Base-by-base conservation (phyloP, 2,888 invertebrate genomes). In the Nephrotoma guestfalica region DNA sequence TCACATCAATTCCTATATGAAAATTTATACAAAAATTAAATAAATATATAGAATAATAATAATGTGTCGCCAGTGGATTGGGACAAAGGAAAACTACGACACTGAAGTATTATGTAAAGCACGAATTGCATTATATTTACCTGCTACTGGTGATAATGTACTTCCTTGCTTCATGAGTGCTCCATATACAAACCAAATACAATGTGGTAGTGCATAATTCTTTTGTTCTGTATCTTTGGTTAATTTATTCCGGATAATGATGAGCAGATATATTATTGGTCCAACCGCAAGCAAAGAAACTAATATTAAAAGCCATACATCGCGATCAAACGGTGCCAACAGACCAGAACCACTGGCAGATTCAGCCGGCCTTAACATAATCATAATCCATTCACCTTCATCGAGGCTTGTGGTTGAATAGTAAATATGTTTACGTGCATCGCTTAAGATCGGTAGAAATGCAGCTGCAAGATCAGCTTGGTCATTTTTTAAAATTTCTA, bases 81-180 rank as follows among this genome's bases (percentile, higher is more conserved):
- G 51, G 51, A 3, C 51, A 51, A 51, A 6, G 1, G 15, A 9
- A n/a, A 13, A 47, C 4, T 47, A 6, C 15, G 15, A 51, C 51
- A 51, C 1, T 15, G n/a, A 51, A 15, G 1, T 15, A 18, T 51
- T 51, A 51, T 43, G 6, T 11, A 15, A 30, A 3, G 30, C 30
- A 30, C 2, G 30, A 2, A 30, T 30, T 3, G 30, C 30, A 30
- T 30, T 30, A 30, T 30, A 87, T 92, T 93, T 91, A 97, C 97
- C 96, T 89, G 96, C 95, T 87, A 94, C 93, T 0, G 97, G 97
- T n/a, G 94, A 93, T 84, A 97, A 92, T 11, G 94, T 95, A 40
- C 96, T 96, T 86, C 97, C 97, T 91, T 97, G 97, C 89, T 97
- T 97, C 92, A 97, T 94, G 47, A 97, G 93, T 0, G 96, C 96